phyloP scores from a whole-genome alignment of 2,797 vertebrate genomes.

The Sebastes trivittatus region DNA sequence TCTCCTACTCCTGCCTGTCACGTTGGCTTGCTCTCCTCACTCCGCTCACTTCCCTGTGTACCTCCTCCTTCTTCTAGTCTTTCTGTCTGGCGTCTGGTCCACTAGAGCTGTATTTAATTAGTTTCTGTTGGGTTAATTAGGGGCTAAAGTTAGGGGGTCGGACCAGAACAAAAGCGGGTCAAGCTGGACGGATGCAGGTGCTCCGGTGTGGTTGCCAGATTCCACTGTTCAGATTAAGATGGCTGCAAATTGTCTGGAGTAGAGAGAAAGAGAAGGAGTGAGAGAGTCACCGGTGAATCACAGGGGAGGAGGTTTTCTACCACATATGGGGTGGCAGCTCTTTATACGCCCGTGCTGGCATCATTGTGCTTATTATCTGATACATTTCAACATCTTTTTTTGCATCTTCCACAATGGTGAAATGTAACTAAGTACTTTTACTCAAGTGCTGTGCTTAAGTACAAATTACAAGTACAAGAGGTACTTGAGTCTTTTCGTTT shows the following conservation, averaged over 20 bases:
- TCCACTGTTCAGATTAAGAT: constrained; percentile 81
- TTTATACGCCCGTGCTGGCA: background rate
- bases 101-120: constrained; percentile 84
- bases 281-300: constrained; percentile 22
- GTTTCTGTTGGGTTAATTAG: constrained; percentile 86
- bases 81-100: constrained; percentile 72
- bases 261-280: background rate
- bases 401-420: background rate
- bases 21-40: constrained; percentile 42
- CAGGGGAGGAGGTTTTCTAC: constrained; percentile 26
- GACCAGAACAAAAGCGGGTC: constrained; percentile 80
- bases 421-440: too few species aligned
- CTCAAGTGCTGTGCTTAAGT: too few species aligned
- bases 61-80: constrained; percentile 19
- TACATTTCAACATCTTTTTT: background rate
- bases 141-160: constrained; percentile 81
- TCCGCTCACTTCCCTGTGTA: constrained; percentile 42
- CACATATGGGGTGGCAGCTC: constrained; percentile 18
- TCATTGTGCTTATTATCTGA: background rate
- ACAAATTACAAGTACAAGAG: too few species aligned
- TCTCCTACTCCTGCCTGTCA: constrained; percentile 41
- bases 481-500: background rate
- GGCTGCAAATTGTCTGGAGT: constrained; percentile 66
- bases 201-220: constrained; percentile 76
- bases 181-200: constrained; percentile 80